phyloP scores from a whole-genome alignment of 2,113 vertebrate genomes.

The Takifugu bimaculatus region DNA sequence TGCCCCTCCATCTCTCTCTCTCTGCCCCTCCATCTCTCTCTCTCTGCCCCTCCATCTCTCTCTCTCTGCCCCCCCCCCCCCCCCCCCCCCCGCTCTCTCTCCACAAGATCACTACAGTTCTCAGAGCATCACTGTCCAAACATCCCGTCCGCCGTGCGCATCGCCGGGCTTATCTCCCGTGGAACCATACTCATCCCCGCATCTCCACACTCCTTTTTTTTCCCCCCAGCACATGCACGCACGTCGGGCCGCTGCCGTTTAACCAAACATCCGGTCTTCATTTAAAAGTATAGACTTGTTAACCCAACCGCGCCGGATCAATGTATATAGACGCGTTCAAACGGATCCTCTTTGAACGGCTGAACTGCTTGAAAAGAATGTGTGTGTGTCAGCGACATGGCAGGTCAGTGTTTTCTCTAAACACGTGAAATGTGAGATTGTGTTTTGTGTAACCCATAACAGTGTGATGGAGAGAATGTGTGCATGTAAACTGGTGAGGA shows the following conservation, averaged over 20 bases:
- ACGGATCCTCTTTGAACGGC: slow-evolving; percentile 77
- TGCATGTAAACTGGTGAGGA: slow-evolving; percentile 25
- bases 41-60: background rate
- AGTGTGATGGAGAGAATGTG: slow-evolving; percentile 22
- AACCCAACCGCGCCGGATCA: slow-evolving; percentile 54
- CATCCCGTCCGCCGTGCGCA: slow-evolving; percentile 68
- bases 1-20: background rate
- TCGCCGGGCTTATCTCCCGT: slow-evolving; percentile 61
- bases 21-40: background rate
- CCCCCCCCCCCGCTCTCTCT: slow-evolving; percentile 12
- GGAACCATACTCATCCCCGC: slow-evolving; percentile 35
- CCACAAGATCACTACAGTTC: slow-evolving; percentile 25
- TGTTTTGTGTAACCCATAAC: slow-evolving; percentile 43
- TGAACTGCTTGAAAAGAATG: slow-evolving; percentile 80
- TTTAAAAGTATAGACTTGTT: slow-evolving; percentile 36
- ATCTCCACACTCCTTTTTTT: slow-evolving; percentile 15
- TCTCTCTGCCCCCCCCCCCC: slow-evolving; percentile 8
- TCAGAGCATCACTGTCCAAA: slow-evolving; percentile 71
- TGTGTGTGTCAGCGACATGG: slow-evolving; percentile 79
- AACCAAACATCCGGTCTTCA: slow-evolving; percentile 19
- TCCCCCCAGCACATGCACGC: background rate
- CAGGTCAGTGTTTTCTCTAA: slow-evolving; percentile 74
- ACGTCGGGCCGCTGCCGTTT: background rate
- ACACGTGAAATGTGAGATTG: slow-evolving; percentile 56
- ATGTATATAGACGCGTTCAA: slow-evolving; percentile 84